Conservation (phyloP, 2,888 invertebrate genomes). For the Drosophila meridiana region DNA sequence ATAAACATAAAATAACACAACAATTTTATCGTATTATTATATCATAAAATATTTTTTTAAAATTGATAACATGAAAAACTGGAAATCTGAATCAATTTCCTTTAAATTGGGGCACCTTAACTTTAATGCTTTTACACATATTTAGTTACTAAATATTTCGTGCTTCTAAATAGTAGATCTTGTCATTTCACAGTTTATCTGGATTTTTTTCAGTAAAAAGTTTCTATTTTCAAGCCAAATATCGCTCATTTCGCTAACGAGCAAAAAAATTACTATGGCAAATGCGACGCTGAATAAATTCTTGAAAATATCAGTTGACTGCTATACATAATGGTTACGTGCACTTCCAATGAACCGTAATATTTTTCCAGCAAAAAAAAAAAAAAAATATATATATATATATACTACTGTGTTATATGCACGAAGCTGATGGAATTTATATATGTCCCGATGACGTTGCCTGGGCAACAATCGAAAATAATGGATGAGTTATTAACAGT, state of each 20-base stretch:
- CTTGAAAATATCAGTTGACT: neutral
- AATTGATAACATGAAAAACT: no score
- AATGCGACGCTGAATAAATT: neutral
- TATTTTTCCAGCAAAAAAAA: neutral
- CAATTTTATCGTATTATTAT: no score
- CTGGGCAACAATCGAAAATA: slow-evolving; percentile 46
- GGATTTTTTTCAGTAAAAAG: neutral
- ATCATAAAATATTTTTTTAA: no score
- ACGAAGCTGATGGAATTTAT: neutral
- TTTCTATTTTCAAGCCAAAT: neutral
- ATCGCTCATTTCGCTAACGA: neutral
- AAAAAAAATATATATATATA: slow-evolving; percentile 26
- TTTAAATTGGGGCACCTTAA: no score
- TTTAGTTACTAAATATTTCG: neutral
- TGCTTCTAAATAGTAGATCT: neutral
- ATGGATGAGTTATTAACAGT: slow-evolving; percentile 66
- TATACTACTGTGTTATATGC: slow-evolving; percentile 16
- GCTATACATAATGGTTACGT: neutral
- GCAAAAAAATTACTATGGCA: neutral
- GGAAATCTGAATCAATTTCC: no score
- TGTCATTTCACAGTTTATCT: no score
- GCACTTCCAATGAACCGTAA: neutral
- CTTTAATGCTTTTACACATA: neutral
- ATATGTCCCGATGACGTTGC: neutral
- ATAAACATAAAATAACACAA: no score